Evolutionary conservation across 1,140 invertebrate genomes (phyloP).

Genomic region (Aphis gossypii): DNA sequence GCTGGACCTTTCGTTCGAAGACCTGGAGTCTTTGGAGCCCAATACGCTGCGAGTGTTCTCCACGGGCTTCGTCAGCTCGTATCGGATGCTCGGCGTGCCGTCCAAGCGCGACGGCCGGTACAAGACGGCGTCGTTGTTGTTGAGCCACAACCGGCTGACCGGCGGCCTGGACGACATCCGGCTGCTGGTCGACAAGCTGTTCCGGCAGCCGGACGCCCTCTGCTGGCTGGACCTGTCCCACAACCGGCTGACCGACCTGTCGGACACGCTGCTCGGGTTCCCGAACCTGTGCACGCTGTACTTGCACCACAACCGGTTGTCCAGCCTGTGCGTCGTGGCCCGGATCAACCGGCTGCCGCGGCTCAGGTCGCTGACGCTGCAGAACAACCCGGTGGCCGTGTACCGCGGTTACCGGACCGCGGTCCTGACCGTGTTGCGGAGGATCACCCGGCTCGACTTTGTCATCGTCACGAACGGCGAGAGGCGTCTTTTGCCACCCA

Average conservation of each 20-base stretch:
- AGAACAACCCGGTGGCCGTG: neutral
- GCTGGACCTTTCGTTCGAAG: neutral
- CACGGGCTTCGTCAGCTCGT: neutral
- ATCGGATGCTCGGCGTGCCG: conserved; percentile 23
- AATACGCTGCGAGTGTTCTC: neutral
- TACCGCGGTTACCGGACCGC: neutral
- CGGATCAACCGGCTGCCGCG: neutral
- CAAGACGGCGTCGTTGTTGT: neutral
- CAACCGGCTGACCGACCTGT: neutral
- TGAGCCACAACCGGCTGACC: conserved; percentile 18
- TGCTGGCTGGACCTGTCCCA: conserved; percentile 24
- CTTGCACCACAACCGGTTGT: conserved; percentile 16
- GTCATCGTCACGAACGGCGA: neutral
- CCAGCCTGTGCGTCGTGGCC: neutral
- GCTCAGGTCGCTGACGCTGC: neutral
- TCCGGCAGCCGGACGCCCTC: neutral
- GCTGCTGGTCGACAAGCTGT: neutral
- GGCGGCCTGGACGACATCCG: neutral
- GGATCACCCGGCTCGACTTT: neutral
- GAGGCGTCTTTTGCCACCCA: neutral
- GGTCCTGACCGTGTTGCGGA: neutral
- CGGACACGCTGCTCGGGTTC: neutral
- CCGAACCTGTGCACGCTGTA: conserved; percentile 17
- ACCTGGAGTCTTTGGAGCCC: neutral
- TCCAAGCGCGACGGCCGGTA: neutral